Evolutionary conservation across 2,113 vertebrate genomes (phyloP), one percentile per base, ranked within the genome.

Genomic region (Onychorhynchus coronatus): DNA sequence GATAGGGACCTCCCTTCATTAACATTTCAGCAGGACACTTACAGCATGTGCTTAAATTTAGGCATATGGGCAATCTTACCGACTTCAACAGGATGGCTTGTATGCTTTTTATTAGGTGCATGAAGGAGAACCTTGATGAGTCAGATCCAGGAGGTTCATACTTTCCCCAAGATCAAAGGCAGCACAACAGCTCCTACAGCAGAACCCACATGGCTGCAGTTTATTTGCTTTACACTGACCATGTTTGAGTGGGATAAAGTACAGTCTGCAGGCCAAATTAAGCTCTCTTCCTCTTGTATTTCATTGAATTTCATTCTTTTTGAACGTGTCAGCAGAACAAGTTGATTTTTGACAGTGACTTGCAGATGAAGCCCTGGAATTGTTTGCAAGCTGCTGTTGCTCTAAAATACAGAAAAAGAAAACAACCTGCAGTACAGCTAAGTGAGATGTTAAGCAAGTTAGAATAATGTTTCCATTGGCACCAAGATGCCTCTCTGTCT

Each of bases 121-220:
- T 14, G 47, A 83, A 61, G 76, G 65, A 92, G 72, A 90, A 81
- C 28, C 81, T 89, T 85, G 89, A 84, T 93, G 94, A 94, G 88
- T 94, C 91, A 96, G 37, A 74, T 66, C 44, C 91, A 89, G 55
- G 49, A 89, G 47, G 55, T 91, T 95, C 66, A 70, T 68, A 56
- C 75, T 82, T 93, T 86, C 55, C 46, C 17, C 46, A 63, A 80
- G 91, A 97, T 87, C 71, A 91, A 93, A 96, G 92, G 89, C 94
- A 92, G 56, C 37, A 53, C 41, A 81, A 61, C 44, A 80, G 56
- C 70, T 90, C 27, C 66, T 65, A 33, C n/a, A 84, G 61, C 27
- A 89, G 68, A 94, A 66, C 15, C 8, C 89, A 85, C 49, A 50
- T 0, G n/a, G 41, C 47, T 89, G 67, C 35, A 85, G 83, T 77